These are phyloP conservation scores for Drosophila busckii DNA, from an alignment of 1,140 invertebrate genomes.

Conservation along the genomic window DNA sequence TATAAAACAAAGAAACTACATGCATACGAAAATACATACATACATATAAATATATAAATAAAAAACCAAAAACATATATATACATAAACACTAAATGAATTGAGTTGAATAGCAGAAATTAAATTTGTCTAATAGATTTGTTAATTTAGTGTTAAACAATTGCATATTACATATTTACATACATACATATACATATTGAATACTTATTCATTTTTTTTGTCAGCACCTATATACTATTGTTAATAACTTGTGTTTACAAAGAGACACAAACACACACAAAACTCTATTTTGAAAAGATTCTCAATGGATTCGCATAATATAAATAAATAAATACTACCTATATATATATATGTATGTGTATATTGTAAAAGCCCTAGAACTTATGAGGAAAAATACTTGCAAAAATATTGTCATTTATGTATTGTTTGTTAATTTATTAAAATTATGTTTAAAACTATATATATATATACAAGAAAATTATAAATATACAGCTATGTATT, in stretches of 20 bases:
- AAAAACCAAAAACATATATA: slow-evolving; percentile 11
- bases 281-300: slow-evolving; percentile 24
- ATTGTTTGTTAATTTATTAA: slow-evolving; percentile 63
- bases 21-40: slow-evolving; percentile 20
- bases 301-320: slow-evolving; percentile 26
- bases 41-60: slow-evolving; percentile 42
- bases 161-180: too few relatives aligned
- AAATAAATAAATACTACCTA: slow-evolving; percentile 18
- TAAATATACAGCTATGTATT: slow-evolving; percentile 40
- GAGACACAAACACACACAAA: slow-evolving; percentile 3
- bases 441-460: slow-evolving; percentile 54
- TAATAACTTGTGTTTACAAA: slow-evolving; percentile 1
- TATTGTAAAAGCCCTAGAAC: slow-evolving; percentile 52
- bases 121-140: slow-evolving; percentile 67
- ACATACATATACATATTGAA: slow-evolving; percentile 32
- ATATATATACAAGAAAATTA: slow-evolving; percentile 33
- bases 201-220: slow-evolving; percentile 14
- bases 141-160: slow-evolving; percentile 68
- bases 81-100: slow-evolving; percentile 31
- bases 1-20: slow-evolving; percentile 31
- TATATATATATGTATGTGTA: too few relatives aligned
- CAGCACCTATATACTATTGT: neutral
- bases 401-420: slow-evolving; percentile 44
- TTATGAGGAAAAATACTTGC: slow-evolving; percentile 30
- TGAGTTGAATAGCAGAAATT: slow-evolving; percentile 62